Conservation (phyloP, 1,140 invertebrate species). For the Drusus annulatus region DNA sequence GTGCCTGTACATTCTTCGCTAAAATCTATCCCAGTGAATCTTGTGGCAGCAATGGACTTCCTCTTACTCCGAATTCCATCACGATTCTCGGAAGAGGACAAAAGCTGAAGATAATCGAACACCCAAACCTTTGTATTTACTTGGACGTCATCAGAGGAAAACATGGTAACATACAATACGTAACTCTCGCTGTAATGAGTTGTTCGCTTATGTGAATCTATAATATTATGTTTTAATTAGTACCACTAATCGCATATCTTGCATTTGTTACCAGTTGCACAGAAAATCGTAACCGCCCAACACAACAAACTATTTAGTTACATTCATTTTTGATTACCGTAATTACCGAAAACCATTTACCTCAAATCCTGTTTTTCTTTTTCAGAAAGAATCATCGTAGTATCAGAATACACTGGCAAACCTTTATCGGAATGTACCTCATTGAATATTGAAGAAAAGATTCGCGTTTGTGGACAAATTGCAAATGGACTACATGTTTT, state of each 20-base stretch:
- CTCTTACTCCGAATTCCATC: constrained; percentile 96
- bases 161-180: constrained; percentile 81
- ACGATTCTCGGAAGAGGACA: constrained; percentile 93
- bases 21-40: constrained; percentile 91
- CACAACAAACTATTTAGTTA: too few relatives aligned
- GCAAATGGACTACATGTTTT: constrained; percentile 83
- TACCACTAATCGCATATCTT: too few relatives aligned
- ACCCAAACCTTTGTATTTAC: constrained; percentile 90
- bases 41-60: constrained; percentile 96
- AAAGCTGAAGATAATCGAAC: constrained; percentile 83
- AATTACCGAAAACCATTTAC: too few relatives aligned
- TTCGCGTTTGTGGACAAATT: constrained; percentile 78
- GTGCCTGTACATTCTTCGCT: constrained; percentile 92
- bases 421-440: constrained; percentile 71
- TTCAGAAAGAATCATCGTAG: constrained; percentile 91
- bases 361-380: not conserved
- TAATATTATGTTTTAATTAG: too few relatives aligned
- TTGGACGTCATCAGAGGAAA: constrained; percentile 93
- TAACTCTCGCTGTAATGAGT: too few relatives aligned
- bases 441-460: constrained; percentile 71
- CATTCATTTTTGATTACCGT: too few relatives aligned
- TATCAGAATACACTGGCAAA: constrained; percentile 88
- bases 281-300: too few relatives aligned
- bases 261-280: too few relatives aligned
- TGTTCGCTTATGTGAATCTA: too few relatives aligned